Evolutionary conservation across 2,113 vertebrate species (phyloP).

Genomic region (Eulemur rufifrons): DNA sequence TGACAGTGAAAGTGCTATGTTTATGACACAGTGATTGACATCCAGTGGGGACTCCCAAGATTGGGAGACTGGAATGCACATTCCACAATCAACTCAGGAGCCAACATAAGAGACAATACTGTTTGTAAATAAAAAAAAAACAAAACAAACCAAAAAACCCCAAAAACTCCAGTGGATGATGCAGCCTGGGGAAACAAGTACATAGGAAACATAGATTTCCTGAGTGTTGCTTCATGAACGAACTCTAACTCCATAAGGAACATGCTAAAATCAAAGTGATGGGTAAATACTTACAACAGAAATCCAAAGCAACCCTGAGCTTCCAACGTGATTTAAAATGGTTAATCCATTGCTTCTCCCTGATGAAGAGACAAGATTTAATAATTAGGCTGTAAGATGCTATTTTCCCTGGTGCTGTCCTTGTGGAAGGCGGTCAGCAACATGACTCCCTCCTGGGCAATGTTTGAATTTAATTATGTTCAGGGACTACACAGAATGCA

Average conservation of each 20-base stretch:
- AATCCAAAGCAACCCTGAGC: not conserved
- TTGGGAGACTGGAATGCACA: not conserved
- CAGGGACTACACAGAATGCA: not conserved
- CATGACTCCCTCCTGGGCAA: not conserved
- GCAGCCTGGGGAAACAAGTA: not conserved
- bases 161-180: not conserved
- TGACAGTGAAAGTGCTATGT: not conserved
- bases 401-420: not conserved
- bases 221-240: not conserved
- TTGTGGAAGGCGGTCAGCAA: not conserved
- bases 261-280: not conserved
- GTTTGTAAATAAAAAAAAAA: not conserved
- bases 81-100: not conserved
- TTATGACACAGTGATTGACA: not conserved
- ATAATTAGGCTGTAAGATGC: not conserved
- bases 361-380: not conserved
- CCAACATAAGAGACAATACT: not conserved
- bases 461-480: constrained; percentile 51
- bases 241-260: not conserved
- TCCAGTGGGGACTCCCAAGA: not conserved
- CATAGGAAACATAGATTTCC: not conserved
- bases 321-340: not conserved
- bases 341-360: not conserved
- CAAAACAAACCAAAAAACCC: not conserved
- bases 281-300: not conserved